A percentile compares a stretch with the other conserved stretches of the same genome.
Conservation (phyloP, 2,797 vertebrate species). For the Hylomyscus alleni region DNA sequence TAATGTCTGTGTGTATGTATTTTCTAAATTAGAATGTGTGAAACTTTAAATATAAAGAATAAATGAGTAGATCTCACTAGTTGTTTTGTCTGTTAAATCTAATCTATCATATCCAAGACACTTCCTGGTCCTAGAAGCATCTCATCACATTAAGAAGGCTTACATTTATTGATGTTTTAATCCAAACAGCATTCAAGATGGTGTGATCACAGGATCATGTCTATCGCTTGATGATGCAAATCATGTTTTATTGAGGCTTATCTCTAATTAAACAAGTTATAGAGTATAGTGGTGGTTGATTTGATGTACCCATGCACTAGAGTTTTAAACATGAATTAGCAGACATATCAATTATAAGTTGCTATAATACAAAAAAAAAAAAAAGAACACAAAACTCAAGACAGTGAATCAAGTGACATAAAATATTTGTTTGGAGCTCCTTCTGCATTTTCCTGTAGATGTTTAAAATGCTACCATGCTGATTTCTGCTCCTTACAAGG, state of each 20-base stretch:
- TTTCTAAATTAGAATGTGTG: not conserved
- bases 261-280: constrained; percentile 70
- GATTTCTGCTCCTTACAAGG: not conserved
- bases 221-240: constrained; percentile 57
- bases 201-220: constrained; percentile 17
- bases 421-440: constrained; percentile 17
- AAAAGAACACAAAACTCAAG: constrained; percentile 28
- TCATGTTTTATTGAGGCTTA: constrained; percentile 63
- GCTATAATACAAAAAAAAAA: constrained; percentile 18
- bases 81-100: not conserved
- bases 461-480: not conserved
- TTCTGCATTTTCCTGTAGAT: not conserved
- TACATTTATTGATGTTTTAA: constrained; percentile 58
- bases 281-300: not conserved
- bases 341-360: not conserved
- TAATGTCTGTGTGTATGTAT: not conserved
- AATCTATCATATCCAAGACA: not conserved
- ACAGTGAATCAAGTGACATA: not conserved
- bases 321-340: constrained; percentile 5
- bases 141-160: constrained; percentile 29
- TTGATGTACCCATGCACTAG: not conserved
- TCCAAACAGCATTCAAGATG: constrained; percentile 60
- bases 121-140: constrained; percentile 36
- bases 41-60: constrained; percentile 44
- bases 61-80: not conserved